Base-by-base conservation (phyloP, 2,113 vertebrate genomes). In the Coptodon bakossiorum region DNA sequence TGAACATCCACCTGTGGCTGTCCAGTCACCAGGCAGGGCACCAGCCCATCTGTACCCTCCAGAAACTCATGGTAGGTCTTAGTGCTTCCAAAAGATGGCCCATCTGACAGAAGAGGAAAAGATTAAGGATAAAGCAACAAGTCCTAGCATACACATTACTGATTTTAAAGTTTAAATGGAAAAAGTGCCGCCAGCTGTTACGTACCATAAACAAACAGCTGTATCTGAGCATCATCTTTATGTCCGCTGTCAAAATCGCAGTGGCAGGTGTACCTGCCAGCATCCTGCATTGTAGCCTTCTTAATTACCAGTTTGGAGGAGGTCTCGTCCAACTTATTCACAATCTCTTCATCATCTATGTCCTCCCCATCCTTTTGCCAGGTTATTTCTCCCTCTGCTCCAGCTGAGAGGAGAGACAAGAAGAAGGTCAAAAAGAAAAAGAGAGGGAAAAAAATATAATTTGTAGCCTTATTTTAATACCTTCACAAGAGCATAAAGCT, bases 1-100 rank as follows among this genome's bases (percentile, higher is more conserved):
- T 45, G 50, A 61, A 95, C 89, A 7, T 95, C 93, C 82, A 97
- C 92, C 0, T 10, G 63, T 9, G 97, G 96, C 59, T 88, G 29
- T 16, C 97, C 97, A 2, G 88, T 92, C 73, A 88, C 96, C 17
- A 45, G 2, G 22, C 97, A 97, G 4, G 95, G 94, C 48, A 96
- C 76, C 4, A 57, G 1, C 5, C 57, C 96, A 0, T 91, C 22
- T 22, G 80, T 84, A 16, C 95, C 96, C 38, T 92, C 88, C 82
- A 96, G 87, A 89, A 97, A 96, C 90, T 97, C 96, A 86, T 97
- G 95, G 85, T 96, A 96, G 31, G 5, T 76, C 8, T 9, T 14
- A 14, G 88, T 96, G 6, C 9, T 9, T 12, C 45, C 89, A 86
- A 97, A 96, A 4, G 86, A 93, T 12, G 90, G 94, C 22, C 73